Base-by-base conservation (phyloP, 2,888 invertebrate genomes). In the Tipula confusa region DNA sequence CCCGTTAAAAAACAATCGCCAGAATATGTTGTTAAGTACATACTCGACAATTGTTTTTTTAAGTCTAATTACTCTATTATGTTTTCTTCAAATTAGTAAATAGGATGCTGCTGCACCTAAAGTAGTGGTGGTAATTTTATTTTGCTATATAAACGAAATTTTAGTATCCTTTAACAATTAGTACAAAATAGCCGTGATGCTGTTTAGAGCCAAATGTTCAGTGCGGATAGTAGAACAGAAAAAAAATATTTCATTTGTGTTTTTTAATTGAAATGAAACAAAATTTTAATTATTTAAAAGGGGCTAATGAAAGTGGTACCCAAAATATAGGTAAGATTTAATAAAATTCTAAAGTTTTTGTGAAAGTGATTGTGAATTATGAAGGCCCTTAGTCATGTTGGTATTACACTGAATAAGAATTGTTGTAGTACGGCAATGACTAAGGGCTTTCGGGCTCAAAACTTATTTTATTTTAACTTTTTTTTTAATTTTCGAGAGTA, bases 351-450 rank as follows among this genome's bases (percentile, higher is more conserved):
- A 33, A 24, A 64, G 64, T 64, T 18, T 64, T n/a, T n/a, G n/a
- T 7, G 3, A 24, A 24, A 24, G 64, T 64, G 18, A 64, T 24
- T 64, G n/a, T 64, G 64, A 11, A 24, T 64, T 64, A 24, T 64
- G 64, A 64, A 64, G 24, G 18, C 24, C 64, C 64, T 64, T 24
- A 24, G 64, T 64, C 64, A 64, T 64, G 64, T 64, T 64, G 18
- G 64, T 64, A 24, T 11, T 64, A 64, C 64, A 64, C 4, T 64
- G 11, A 24, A 64, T 9, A 9, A 18, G 24, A 24, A 64, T 13
- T 64, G 24, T 24, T 64, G 64, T 64, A 64, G 64, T 64, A 64
- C 64, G 64, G 64, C 64, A 64, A 64, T 64, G 64, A 64, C 64
- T 64, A 64, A 64, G 64, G 64, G 64, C 64, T 24, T 64, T 64